Percentiles rank a stretch among this genome's conserved stretches.
These are phyloP conservation scores for Sebastes fasciatus DNA, from an alignment of 2,113 vertebrate genomes.

Conservation along the genomic window DNA sequence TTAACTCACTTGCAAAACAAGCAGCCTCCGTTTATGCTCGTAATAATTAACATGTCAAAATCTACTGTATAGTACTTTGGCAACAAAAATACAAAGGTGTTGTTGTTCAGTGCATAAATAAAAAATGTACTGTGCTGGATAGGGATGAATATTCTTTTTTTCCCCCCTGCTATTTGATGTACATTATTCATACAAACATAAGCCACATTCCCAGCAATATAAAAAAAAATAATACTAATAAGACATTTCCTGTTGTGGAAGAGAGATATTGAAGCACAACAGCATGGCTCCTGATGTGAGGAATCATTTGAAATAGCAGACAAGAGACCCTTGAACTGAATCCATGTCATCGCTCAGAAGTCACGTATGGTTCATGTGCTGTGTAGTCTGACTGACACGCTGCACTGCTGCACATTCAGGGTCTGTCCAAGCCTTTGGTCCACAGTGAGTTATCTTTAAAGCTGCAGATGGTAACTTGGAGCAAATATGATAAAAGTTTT, in stretches of 20 bases:
- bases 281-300: background rate
- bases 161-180: background rate
- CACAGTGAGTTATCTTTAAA: background rate
- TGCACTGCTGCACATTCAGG: background rate
- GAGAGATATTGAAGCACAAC: background rate
- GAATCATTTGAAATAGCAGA: slow-evolving; percentile 5
- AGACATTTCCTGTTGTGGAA: background rate
- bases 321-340: slow-evolving; percentile 14
- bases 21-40: background rate
- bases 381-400: background rate
- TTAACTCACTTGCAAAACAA: background rate
- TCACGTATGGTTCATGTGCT: background rate
- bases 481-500: too few species aligned
- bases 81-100: background rate
- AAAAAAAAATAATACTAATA: background rate
- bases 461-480: too few species aligned
- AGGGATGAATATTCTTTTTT: background rate
- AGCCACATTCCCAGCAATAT: background rate
- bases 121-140: background rate
- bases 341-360: slow-evolving; percentile 16
- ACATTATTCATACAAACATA: background rate
- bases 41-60: slow-evolving; percentile 1
- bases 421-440: background rate
- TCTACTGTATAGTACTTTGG: background rate
- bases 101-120: background rate